These are phyloP conservation scores for Saccostrea echinata DNA, from an alignment of 1,140 invertebrate genomes.

Conservation along the genomic window DNA sequence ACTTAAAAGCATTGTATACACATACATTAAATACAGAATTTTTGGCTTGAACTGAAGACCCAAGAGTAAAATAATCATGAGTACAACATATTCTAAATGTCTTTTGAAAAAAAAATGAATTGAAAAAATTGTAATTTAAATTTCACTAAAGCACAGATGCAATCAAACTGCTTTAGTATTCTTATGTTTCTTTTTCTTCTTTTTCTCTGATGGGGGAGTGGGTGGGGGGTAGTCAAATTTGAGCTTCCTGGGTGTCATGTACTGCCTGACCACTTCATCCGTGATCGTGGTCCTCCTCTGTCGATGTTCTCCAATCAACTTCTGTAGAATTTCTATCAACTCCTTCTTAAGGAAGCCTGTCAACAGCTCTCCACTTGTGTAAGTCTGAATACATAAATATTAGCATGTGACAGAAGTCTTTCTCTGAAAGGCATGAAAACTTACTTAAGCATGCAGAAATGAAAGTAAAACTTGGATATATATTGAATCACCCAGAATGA, in stretches of 20 bases:
- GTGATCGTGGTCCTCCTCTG: constrained; percentile 89
- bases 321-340: constrained; percentile 89
- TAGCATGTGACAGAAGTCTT: not conserved
- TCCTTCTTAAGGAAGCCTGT: constrained; percentile 97
- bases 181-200: constrained; percentile 38
- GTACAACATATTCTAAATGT: not conserved
- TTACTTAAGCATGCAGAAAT: not conserved
- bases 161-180: constrained; percentile 3
- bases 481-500: too few relatives aligned
- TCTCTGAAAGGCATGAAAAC: not conserved
- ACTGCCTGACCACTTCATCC: constrained; percentile 91
- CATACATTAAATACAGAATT: not conserved
- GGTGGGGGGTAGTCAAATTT: constrained; percentile 80
- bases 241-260: constrained; percentile 91
- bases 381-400: constrained; percentile 83
- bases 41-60: not conserved
- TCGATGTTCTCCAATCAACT: constrained; percentile 91
- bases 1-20: not conserved
- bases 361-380: constrained; percentile 93
- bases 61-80: not conserved
- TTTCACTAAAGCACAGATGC: not conserved
- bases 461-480: too few relatives aligned
- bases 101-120: not conserved
- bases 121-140: not conserved
- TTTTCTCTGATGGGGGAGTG: not conserved